Evolutionary conservation across 2,888 invertebrate species (phyloP), one percentile per base, ranked within the genome.

Genomic region (Anagyrus pseudococci): DNA sequence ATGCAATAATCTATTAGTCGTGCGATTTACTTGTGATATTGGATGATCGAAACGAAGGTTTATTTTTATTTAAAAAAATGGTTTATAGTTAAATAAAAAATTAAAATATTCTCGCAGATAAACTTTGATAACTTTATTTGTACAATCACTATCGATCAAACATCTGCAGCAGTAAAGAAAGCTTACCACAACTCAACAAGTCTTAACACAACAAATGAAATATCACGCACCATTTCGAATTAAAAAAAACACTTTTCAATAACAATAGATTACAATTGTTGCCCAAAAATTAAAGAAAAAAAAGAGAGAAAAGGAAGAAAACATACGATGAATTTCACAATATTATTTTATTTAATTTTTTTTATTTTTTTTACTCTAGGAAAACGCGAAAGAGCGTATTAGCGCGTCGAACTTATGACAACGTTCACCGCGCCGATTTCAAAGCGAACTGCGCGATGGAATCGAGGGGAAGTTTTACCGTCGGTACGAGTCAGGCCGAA

Each of bases 391-490:
- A 19, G 19, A 17, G 33, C 25, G 26, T 19, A 33, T 15, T 25
- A 23, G 53, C 4, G 41, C 4, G 41, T n/a, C 49, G 48, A 33
- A 57, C 54, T 60, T 60, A 52, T 55, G 57, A 66, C 58, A 57
- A 66, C 62, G 57, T 62, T 63, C 62, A 63, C 62, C 60, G 57
- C 50, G 54, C 66, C 55, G 63, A 63, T 53, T 58, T 66, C 55
- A 66, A 62, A 61, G 46, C 59, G 54, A 63, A 69, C 67, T 63
- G 64, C 52, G 62, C 58, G 61, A 29, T 10, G 62, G 67, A 67
- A 67, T 68, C 62, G 69, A 68, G 64, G 69, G 67, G 69, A 29
- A 70, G 66, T 67, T 68, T 64, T 65, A 56, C 46, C 4, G 4
- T 29, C 29, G 29, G 10, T 29, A 29, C 29, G 29, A 29, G 29